A percentile compares a stretch with the other conserved stretches of the same genome.
Conservation (phyloP, 2,797 vertebrate species). For the Discoglossus pictus region DNA sequence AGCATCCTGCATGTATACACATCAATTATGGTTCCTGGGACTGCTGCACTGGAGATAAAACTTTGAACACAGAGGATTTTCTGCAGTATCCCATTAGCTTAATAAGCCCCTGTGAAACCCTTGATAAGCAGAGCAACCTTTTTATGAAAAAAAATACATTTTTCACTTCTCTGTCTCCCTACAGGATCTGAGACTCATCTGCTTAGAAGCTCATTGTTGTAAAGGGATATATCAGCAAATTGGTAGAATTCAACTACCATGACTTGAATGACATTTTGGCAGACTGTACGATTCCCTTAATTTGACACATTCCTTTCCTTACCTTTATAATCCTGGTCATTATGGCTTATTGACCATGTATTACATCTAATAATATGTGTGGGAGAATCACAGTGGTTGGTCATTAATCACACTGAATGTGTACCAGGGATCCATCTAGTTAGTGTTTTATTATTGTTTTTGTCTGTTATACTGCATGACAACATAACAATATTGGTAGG, state of each 20-base stretch:
- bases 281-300: slow-evolving; percentile 1
- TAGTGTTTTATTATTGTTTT: no score
- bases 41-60: neutral
- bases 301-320: slow-evolving; percentile 1
- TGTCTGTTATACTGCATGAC: no score
- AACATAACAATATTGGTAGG: no score
- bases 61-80: slow-evolving; percentile 18
- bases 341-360: no score
- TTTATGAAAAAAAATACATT: neutral
- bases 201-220: slow-evolving; percentile 28
- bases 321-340: neutral
- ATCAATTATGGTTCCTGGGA: neutral
- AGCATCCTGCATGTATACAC: neutral
- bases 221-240: slow-evolving; percentile 11
- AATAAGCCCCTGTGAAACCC: slow-evolving; percentile 13
- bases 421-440: no score
- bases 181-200: slow-evolving; percentile 1
- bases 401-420: no score
- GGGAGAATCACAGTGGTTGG: no score
- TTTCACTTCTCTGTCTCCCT: neutral
- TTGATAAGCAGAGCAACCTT: slow-evolving; percentile 3
- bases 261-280: neutral
- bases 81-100: slow-evolving; percentile 18
- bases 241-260: neutral
- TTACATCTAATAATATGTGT: no score